Base-by-base conservation (phyloP, 2,113 vertebrate genomes). In the Piaya cayana region DNA sequence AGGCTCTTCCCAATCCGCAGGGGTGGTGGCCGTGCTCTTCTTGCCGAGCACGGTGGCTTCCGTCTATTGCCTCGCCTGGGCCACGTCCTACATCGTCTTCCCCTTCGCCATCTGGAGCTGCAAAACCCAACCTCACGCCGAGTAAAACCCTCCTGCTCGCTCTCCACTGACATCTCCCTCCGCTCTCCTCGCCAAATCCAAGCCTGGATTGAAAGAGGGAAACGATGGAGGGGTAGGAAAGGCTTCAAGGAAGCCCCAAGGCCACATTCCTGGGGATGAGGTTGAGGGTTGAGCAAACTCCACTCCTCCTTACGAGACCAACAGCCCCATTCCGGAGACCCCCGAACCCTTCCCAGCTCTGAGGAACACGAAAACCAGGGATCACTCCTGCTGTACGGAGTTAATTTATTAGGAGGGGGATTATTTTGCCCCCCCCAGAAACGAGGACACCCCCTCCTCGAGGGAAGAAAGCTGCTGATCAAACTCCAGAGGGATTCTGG, bases 51-150 rank as follows among this genome's bases (percentile, higher is more conserved):
- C 92, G 1, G 76, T 98, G 47, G 98, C 98, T 2, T 98, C 99
- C 8, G 82, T 98, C 42, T 99, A 99, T 95, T 99, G 98, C 95
- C 98, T 99, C 90, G 87, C 98, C n/a, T 99, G 99, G 99, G 98
- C 98, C 1, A 89, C 97, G 15, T 99, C 99, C 45, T 99, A 99
- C 97, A 98, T 99, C 88, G 78, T 99, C 96, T 99, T 99, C 94
- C 99, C 99, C 14, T 98, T 97, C 4, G 97, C 97, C 29, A 85
- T 99, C 32, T 99, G 99, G 99, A 99, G 98, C 96, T 97, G 93
- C 90, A 98, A 98, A 95, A 95, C 96, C 17, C 98, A 97, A 96
- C 20, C 47, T 22, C 45, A 25, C 4, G 34, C 62, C 43, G 34
- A 97, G 87, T 96, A 95, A 97, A 97, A 47, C 76, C 86, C 65